Conservation (phyloP, 37 sponge, comb jelly and placozoan genomes). For the Theonella swinhoei region DNA sequence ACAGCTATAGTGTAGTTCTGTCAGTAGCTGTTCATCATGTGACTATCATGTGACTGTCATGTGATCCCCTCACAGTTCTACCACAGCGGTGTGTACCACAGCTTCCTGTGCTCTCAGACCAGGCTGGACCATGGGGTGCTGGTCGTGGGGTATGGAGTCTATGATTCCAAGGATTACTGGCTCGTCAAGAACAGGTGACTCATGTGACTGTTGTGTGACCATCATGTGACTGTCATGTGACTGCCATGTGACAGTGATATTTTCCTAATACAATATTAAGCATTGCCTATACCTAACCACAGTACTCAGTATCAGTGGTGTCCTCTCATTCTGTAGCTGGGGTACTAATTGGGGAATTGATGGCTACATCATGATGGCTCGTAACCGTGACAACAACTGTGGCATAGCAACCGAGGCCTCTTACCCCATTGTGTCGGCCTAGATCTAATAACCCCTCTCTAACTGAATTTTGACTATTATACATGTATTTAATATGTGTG, state of each 20-base stretch:
- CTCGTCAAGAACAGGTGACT: constrained; percentile 89
- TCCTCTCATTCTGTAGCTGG: no score
- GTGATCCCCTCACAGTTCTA: constrained; percentile 8
- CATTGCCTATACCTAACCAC: no score
- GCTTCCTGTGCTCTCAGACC: constrained; percentile 49
- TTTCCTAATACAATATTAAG: no score
- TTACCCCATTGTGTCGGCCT: constrained; percentile 58
- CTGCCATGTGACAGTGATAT: no score
- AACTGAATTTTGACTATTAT: no score
- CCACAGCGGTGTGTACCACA: constrained; percentile 61
- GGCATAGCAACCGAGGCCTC: constrained; percentile 78
- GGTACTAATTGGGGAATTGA: constrained; percentile 72
- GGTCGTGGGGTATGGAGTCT: constrained; percentile 76
- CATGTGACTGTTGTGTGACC: no score
- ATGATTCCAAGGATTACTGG: constrained; percentile 57
- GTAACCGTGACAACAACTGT: constrained; percentile 76
- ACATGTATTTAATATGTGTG: no score
- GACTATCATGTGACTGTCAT: not conserved
- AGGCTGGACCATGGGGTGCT: constrained; percentile 82
- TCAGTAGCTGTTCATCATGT: no score
- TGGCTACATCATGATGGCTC: constrained; percentile 77
- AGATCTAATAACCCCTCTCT: no score
- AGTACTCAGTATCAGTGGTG: no score
- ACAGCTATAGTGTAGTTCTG: no score
- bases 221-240: no score